Evolutionary conservation across 2,888 invertebrate species (phyloP).

Genomic region (Eurytoma adleriae): DNA sequence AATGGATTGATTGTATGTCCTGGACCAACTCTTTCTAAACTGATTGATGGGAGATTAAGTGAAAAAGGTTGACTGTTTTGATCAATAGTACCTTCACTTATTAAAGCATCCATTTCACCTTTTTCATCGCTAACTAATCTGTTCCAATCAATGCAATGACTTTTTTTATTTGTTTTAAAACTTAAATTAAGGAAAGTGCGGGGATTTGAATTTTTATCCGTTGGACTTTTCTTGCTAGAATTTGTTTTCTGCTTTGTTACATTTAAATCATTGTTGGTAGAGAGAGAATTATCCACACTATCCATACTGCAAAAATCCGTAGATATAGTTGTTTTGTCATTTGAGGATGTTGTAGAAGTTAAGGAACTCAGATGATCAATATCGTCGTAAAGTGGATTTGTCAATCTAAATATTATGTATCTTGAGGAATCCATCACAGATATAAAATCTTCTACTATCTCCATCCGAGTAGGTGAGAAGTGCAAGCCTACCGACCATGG

Average conservation of each 20-base stretch:
- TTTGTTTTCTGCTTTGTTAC: slow-evolving; percentile 42
- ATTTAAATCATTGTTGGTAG: slow-evolving; percentile 39
- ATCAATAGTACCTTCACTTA: slow-evolving; percentile 64
- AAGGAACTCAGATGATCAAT: slow-evolving; percentile 70
- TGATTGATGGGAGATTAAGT: slow-evolving; percentile 69
- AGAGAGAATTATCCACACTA: slow-evolving; percentile 56
- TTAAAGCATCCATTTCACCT: slow-evolving; percentile 66
- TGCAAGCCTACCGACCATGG: slow-evolving; percentile 82
- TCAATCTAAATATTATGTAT: slow-evolving; percentile 79
- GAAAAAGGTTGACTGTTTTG: slow-evolving; percentile 65
- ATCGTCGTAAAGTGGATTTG: slow-evolving; percentile 72
- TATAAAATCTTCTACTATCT: slow-evolving; percentile 83
- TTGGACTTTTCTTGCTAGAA: slow-evolving; percentile 57
- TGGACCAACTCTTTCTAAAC: slow-evolving; percentile 68
- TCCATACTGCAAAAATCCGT: slow-evolving; percentile 65
- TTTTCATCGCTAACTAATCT: slow-evolving; percentile 66
- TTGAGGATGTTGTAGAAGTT: slow-evolving; percentile 68
- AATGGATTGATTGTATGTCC: slow-evolving; percentile 70
- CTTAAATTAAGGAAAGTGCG: slow-evolving; percentile 56
- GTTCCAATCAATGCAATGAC: slow-evolving; percentile 69
- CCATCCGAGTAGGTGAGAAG: slow-evolving; percentile 80
- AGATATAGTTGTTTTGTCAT: slow-evolving; percentile 70
- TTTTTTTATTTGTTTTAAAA: slow-evolving; percentile 58
- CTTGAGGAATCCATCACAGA: slow-evolving; percentile 80
- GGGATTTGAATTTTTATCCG: slow-evolving; percentile 62